Evolutionary conservation across 2,888 invertebrate species (phyloP), one percentile per base, ranked within the genome.

Genomic region (Lasius platythorax): DNA sequence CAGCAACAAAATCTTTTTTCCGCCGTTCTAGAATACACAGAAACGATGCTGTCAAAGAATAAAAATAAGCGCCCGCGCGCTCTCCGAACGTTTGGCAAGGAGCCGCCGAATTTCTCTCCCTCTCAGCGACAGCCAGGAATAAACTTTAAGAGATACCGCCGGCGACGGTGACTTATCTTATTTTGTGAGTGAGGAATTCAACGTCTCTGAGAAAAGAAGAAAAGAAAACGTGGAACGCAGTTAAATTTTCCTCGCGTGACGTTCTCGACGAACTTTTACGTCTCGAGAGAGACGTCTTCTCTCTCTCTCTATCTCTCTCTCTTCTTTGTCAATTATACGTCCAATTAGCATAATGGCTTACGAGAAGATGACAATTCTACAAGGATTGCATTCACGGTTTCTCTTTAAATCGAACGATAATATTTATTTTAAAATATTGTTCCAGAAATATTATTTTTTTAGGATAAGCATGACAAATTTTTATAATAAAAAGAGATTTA

Each of bases 121-220:
- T 87, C 33, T 73, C 86, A 83, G 89, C 88, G 88, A 89, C 82
- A 79, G 90, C 93, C 93, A 91, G 91, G 92, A 94, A 94, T 94
- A 94, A 94, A 92, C 92, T 89, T 91, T 89, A 68, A 91, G 91
- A 92, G 91, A 92, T 90, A 88, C 87, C 79, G 76, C 50, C 87
- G 79, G 74, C 82, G 85, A 8, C 86, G 75, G 78, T 66, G 73
- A 88, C 86, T 92, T 88, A 85, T 83, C 81, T 90, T 88, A 85
- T 89, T 90, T 88, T 76, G 74, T 85, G 68, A 53, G 70, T 23
- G 66, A 89, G 83, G 87, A 87, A 88, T 89, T 66, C 83, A 53
- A 33, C 53, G 50, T 82, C 64, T 63, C 53, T 72, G 30, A 63
- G 74, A 83, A 53, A 46, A 83, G 76, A 84, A 70, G 66, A 43